phyloP scores from a whole-genome alignment of 1,140 invertebrate genomes.

The Cydia amplana region DNA sequence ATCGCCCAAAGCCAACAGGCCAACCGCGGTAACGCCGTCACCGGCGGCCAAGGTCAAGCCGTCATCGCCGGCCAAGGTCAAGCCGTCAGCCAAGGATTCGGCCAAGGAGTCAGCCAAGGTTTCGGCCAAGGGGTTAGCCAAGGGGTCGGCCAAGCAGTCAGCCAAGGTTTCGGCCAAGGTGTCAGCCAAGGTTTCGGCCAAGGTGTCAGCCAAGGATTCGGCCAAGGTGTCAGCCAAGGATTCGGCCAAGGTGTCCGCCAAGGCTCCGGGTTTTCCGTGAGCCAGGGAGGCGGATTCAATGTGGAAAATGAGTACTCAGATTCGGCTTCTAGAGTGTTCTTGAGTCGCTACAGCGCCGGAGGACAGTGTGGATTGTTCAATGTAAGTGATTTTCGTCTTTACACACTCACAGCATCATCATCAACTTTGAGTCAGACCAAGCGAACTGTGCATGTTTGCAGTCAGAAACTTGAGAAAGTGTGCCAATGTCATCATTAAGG shows the following conservation, averaged over 20 bases:
- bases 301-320: conserved; percentile 57
- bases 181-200: conserved; percentile 33
- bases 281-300: conserved; percentile 37
- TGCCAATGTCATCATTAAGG: too few relatives aligned
- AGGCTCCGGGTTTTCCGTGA: conserved; percentile 32
- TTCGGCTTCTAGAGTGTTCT: conserved; percentile 56
- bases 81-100: conserved; percentile 32
- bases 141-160: conserved; percentile 31
- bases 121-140: conserved; percentile 30
- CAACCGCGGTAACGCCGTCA: conserved; percentile 11
- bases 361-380: conserved; percentile 65
- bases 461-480: too few relatives aligned
- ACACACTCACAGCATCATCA: neutral
- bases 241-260: conserved; percentile 37
- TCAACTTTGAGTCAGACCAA: too few relatives aligned
- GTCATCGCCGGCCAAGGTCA: conserved; percentile 32
- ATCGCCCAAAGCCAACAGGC: conserved; percentile 15
- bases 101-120: conserved; percentile 31
- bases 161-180: conserved; percentile 27
- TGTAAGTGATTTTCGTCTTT: conserved; percentile 52
- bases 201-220: conserved; percentile 36
- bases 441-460: too few relatives aligned
- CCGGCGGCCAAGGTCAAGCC: conserved; percentile 33
- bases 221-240: conserved; percentile 37
- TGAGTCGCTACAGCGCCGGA: conserved; percentile 53